Percentiles rank a stretch among this genome's conserved stretches.
Conservation (phyloP, 2,888 invertebrate genomes). For the Dynastes tityus region DNA sequence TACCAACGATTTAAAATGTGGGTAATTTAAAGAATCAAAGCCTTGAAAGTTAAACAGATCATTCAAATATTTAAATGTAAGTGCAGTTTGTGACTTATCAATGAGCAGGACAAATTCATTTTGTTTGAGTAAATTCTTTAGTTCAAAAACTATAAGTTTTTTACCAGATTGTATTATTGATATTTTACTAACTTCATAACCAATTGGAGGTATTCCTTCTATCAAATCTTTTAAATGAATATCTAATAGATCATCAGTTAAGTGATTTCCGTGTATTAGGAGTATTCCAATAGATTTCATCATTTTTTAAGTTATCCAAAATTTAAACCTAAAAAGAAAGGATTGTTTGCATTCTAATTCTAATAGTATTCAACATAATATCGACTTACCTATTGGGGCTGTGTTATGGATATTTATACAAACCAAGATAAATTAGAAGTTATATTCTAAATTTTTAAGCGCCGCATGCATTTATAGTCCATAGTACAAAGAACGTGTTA, state of each 20-base stretch:
- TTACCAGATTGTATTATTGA: constrained; percentile 49
- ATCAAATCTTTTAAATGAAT: constrained; percentile 45
- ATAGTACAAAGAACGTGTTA: too few species aligned
- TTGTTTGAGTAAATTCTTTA: constrained; percentile 56
- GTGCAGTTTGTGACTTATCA: constrained; percentile 39
- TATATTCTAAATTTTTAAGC: too few species aligned
- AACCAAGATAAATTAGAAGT: too few species aligned
- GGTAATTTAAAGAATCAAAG: constrained; percentile 14
- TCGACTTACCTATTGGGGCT: too few species aligned
- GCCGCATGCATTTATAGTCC: too few species aligned
- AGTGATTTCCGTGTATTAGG: constrained; percentile 38
- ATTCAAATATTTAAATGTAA: constrained; percentile 31
- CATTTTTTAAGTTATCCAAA: constrained; percentile 37
- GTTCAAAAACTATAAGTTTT: constrained; percentile 54
- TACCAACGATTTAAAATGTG: constrained; percentile 50
- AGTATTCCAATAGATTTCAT: constrained; percentile 46
- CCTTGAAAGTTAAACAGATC: constrained; percentile 25
- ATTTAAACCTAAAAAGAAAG: constrained; percentile 29
- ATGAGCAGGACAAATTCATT: constrained; percentile 62
- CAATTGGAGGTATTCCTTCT: constrained; percentile 49
- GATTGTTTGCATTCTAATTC: background rate
- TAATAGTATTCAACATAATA: too few species aligned
- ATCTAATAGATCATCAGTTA: constrained; percentile 43
- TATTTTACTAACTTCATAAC: constrained; percentile 55
- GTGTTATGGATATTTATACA: too few species aligned